Percentiles rank a stretch among this genome's conserved stretches.
Evolutionary conservation across 2,113 vertebrate species (phyloP).

Genomic region (Engystomops pustulosus): DNA sequence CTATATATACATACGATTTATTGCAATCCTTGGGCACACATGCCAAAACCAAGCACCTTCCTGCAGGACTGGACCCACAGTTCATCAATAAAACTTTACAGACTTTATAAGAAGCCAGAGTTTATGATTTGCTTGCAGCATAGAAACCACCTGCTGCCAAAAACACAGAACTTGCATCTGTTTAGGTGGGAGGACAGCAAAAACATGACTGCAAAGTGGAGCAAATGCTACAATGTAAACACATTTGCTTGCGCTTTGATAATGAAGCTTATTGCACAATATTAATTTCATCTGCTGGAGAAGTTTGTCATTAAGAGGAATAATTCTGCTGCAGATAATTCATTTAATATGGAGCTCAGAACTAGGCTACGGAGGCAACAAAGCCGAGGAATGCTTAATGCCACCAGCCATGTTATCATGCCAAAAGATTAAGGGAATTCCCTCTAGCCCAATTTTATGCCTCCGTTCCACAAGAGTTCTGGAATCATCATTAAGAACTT

Average conservation of each 20-base stretch:
- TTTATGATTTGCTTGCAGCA: conserved; percentile 27
- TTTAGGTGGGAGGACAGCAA: not conserved
- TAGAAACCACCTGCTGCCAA: not conserved
- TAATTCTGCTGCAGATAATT: conserved; percentile 46
- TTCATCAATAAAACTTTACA: conserved; percentile 38
- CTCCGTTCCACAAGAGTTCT: conserved; percentile 10
- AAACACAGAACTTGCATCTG: not conserved
- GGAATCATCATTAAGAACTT: conserved; percentile 11
- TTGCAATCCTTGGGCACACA: not conserved
- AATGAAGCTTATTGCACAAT: conserved; percentile 47
- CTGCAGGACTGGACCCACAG: not conserved
- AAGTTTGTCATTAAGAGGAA: conserved; percentile 18
- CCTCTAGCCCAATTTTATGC: conserved; percentile 24
- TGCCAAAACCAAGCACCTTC: too few species aligned
- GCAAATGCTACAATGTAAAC: not conserved
- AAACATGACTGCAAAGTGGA: not conserved
- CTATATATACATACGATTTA: not conserved
- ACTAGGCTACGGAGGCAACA: conserved; percentile 8
- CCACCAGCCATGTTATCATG: conserved; percentile 40
- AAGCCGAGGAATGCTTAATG: conserved; percentile 38
- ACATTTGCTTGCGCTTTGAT: not conserved
- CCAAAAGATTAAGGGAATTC: conserved; percentile 41
- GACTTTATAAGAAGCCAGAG: conserved; percentile 54
- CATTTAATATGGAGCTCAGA: conserved; percentile 49
- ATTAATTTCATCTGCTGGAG: conserved; percentile 42